Conservation (phyloP, 2,888 invertebrate species). For the Noctua janthe region DNA sequence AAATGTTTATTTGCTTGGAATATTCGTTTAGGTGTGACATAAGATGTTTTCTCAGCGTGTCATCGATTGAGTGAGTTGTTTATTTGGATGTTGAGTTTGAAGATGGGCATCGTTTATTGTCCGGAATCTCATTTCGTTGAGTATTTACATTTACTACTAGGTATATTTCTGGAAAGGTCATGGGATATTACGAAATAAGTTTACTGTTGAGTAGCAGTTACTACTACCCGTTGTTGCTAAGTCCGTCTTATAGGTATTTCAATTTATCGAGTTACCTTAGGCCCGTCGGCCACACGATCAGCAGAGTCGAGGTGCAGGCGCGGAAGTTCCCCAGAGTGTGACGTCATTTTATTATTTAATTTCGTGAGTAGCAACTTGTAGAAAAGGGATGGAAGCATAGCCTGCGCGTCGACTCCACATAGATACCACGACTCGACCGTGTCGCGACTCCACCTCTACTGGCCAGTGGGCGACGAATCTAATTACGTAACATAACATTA, state of each 20-base stretch:
- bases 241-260: background rate
- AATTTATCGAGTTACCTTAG: background rate
- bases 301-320: too few species aligned
- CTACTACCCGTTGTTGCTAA: background rate
- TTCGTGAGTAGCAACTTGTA: too few species aligned
- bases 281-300: too few species aligned
- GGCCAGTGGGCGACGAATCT: too few species aligned
- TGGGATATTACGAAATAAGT: background rate
- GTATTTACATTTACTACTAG: conserved; percentile 37
- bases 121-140: conserved; percentile 16
- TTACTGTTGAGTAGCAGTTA: background rate
- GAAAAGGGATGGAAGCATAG: too few species aligned
- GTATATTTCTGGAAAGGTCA: conserved; percentile 20
- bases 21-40: conserved; percentile 55
- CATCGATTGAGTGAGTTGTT: conserved; percentile 32
- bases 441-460: too few species aligned
- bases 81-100: conserved; percentile 32
- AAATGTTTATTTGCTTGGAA: conserved; percentile 65
- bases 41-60: conserved; percentile 50
- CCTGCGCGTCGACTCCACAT: too few species aligned
- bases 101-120: conserved; percentile 27
- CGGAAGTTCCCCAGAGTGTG: too few species aligned
- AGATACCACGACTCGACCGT: too few species aligned
- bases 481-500: too few species aligned
- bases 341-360: too few species aligned